Conservation (phyloP, 2,888 invertebrate genomes). For the Pandemis cinnamomeana region DNA sequence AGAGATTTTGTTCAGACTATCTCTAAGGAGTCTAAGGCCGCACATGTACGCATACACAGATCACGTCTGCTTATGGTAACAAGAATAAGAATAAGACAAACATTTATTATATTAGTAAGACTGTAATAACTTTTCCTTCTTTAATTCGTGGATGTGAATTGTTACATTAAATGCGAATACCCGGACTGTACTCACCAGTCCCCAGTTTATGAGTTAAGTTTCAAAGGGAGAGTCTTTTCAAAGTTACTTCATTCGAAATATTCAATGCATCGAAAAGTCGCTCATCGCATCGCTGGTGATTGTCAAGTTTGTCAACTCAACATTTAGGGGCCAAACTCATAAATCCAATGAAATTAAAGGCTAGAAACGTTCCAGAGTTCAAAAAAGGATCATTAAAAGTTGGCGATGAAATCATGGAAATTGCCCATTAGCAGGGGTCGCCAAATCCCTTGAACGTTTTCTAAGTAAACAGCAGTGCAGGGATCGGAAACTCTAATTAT, state of each 20-base stretch:
- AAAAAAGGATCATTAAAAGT: constrained; percentile 56
- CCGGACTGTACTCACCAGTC: no score
- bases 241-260: constrained; percentile 29
- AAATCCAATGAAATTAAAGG: constrained; percentile 51
- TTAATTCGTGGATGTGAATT: no score
- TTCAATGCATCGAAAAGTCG: constrained; percentile 27
- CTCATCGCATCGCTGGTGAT: constrained; percentile 37
- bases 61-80: no score
- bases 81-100: no score
- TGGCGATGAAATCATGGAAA: constrained; percentile 50
- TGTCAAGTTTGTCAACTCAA: constrained; percentile 42
- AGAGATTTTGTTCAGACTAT: background rate
- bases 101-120: no score
- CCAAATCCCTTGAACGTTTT: constrained; percentile 43
- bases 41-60: no score
- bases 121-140: no score
- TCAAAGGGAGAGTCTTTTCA: background rate
- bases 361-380: constrained; percentile 45
- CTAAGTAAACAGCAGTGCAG: constrained; percentile 39
- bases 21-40: background rate
- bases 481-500: constrained; percentile 41
- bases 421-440: constrained; percentile 47
- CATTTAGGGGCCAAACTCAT: constrained; percentile 44
- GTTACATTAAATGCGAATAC: no score
- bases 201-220: background rate